These are phyloP conservation scores for Luffia ferchaultella DNA, from an alignment of 2,888 invertebrate genomes.

Conservation along the genomic window DNA sequence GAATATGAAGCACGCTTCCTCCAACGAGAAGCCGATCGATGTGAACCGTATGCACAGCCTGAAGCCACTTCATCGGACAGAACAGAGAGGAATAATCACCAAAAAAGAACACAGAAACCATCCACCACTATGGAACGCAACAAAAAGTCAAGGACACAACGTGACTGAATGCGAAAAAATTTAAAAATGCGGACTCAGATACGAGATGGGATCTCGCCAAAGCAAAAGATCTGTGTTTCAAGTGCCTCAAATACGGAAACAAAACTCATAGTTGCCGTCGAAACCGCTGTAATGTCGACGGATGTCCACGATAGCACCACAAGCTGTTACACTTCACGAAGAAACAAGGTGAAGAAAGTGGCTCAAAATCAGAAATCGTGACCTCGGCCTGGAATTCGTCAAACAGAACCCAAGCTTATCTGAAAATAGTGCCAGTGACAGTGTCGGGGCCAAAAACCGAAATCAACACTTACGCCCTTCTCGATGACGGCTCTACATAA, in stretches of 20 bases:
- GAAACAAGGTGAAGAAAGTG: neutral
- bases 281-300: neutral
- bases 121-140: too few relatives aligned
- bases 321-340: neutral
- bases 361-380: neutral
- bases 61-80: too few relatives aligned
- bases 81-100: too few relatives aligned
- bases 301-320: neutral
- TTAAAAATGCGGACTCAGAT: too few relatives aligned
- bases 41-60: too few relatives aligned
- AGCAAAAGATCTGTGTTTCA: neutral
- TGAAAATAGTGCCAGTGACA: slow-evolving; percentile 12
- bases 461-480: slow-evolving; percentile 9
- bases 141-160: too few relatives aligned
- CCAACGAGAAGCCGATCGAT: too few relatives aligned
- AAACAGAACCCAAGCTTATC: neutral
- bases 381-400: neutral
- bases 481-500: slow-evolving; percentile 14
- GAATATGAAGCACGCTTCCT: too few relatives aligned
- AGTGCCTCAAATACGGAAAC: neutral
- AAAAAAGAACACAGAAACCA: too few relatives aligned
- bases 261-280: neutral
- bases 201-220: neutral
- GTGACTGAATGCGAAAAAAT: too few relatives aligned
- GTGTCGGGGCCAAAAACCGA: slow-evolving; percentile 7